A percentile compares a stretch with the other conserved stretches of the same genome.
phyloP scores from a whole-genome alignment of 1,140 invertebrate species.

The Philotrypesis tridentata region DNA sequence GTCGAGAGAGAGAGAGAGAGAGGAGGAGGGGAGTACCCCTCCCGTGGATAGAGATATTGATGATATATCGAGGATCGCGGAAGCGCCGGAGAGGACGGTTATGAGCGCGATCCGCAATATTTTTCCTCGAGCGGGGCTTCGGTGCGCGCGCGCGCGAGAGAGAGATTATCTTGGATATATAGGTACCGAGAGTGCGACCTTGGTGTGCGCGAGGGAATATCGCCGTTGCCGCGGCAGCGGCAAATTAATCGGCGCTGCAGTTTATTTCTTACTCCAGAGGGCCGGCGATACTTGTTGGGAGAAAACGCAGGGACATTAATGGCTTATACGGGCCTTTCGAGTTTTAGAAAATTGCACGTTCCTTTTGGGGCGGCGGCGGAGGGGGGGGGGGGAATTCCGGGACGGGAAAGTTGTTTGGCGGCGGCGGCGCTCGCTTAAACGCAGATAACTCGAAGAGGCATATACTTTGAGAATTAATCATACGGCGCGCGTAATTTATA shows the following conservation, averaged over 20 bases:
- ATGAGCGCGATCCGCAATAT: background rate
- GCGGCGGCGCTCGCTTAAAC: background rate
- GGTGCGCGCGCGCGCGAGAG: no score
- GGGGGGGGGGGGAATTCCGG: no score
- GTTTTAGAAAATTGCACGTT: background rate
- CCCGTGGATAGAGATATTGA: background rate
- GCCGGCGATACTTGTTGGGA: background rate
- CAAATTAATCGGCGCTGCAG: slow-evolving; percentile 11
- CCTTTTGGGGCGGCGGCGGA: no score
- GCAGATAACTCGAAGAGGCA: background rate
- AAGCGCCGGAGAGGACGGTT: slow-evolving; percentile 8
- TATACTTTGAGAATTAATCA: slow-evolving; percentile 19
- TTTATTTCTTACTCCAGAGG: slow-evolving; percentile 27
- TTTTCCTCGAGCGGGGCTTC: no score
- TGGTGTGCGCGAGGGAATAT: background rate
- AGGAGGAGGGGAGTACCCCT: background rate
- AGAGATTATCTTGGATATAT: background rate
- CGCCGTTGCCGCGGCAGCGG: background rate
- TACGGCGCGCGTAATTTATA: background rate
- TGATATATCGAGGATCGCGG: slow-evolving; percentile 25
- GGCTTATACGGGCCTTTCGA: background rate
- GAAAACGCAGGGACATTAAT: background rate
- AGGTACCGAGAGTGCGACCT: slow-evolving; percentile 14
- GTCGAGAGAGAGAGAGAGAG: background rate
- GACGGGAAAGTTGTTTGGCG: no score